Conservation (phyloP, 1,140 invertebrate species). For the Diachasmimorpha longicaudata region DNA sequence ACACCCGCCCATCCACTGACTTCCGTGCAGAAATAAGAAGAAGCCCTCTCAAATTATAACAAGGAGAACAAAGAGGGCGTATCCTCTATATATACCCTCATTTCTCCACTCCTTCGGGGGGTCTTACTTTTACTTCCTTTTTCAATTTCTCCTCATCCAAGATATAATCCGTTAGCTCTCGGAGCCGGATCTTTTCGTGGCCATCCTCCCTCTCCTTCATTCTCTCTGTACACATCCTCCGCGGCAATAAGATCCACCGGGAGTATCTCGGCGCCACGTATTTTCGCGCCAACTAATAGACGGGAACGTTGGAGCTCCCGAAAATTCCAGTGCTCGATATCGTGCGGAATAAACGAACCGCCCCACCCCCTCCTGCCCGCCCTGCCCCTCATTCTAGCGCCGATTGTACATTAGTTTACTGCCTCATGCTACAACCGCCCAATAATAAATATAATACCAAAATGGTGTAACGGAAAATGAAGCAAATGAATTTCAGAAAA, state of each 20-base stretch:
- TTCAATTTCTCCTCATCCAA: constrained; percentile 4
- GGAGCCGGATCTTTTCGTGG: constrained; percentile 5
- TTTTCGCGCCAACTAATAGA: constrained; percentile 36
- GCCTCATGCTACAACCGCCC: not conserved
- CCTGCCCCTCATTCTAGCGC: too few species aligned
- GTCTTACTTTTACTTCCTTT: not conserved
- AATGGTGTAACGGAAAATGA: not conserved
- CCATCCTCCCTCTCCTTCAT: not conserved
- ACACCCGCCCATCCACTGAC: constrained; percentile 39
- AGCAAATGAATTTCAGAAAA: constrained; percentile 24
- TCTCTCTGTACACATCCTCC: constrained; percentile 18
- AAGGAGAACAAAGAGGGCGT: constrained; percentile 11
- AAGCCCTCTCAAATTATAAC: not conserved
- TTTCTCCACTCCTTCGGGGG: not conserved
- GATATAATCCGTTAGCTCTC: not conserved
- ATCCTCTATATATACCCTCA: not conserved
- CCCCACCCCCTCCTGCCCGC: not conserved
- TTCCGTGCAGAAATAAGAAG: constrained; percentile 32
- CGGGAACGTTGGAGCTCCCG: not conserved
- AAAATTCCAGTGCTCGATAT: constrained; percentile 20
- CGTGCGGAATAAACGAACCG: not conserved
- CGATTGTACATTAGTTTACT: not conserved
- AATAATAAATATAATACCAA: not conserved
- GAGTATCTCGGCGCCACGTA: constrained; percentile 24
- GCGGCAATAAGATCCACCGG: constrained; percentile 23